Evolutionary conservation across 2,113 vertebrate species (phyloP), one percentile per base, ranked within the genome.

Genomic region (Poeciliopsis retropinna): DNA sequence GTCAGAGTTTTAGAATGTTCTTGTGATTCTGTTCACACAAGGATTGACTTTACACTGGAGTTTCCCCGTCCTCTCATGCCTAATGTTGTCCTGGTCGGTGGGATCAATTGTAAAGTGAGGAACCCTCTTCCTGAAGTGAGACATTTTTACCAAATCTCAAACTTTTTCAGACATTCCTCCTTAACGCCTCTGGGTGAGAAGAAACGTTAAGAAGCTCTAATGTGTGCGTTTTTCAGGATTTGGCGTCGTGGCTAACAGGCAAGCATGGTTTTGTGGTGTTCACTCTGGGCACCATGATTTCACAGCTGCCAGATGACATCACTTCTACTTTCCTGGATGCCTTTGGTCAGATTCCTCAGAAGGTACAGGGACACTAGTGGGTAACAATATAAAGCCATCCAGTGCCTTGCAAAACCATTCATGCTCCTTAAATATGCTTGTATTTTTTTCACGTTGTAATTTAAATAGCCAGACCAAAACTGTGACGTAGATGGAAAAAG

Each of bases 201-300:
- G 29, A 17, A 32, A 31, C 7, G 3, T 63, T 8, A 63, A 3
- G 29, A 54, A 69, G 19, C 25, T 30, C 5, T 8, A 15, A 29
- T 5, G 3, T 8, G 27, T 15, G 14, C 30, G 22, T 79, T 72
- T 72, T 89, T 57, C 85, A 99, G 98, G 96, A 98, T 64, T 94
- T 98, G 39, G 93, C 96, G 84, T 86, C 89, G 34, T 97, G 98
- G n/a, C 76, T 97, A 72, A 97, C 97, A 5, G 97, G 96, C 74
- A 93, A 97, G 22, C 95, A 98, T 0, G 98, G 98, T 5, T 92
- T 97, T 29, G 88, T 99, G 32, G 95, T 99, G 68, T 99, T 99
- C 90, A 97, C 96, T 0, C 86, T 99, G 90, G 98, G 97, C 9
- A 96, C 95, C 12, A 93, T 97, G 93, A 78, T 98, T 64, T 94